Conservation (phyloP, 2,113 vertebrate species). For the Rhinogobius similis region DNA sequence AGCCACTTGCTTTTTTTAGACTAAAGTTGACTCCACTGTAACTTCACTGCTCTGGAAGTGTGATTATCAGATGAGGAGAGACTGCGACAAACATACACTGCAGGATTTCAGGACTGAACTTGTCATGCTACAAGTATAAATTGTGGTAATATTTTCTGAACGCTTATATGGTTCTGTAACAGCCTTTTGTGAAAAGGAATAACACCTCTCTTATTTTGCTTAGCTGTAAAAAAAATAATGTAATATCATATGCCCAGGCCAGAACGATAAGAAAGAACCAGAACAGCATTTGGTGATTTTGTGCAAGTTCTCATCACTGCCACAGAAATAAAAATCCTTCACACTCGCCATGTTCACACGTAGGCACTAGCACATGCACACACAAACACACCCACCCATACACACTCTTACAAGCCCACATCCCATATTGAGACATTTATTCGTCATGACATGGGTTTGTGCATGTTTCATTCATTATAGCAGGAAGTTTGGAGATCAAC, state of each 20-base stretch:
- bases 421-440: slow-evolving; percentile 57
- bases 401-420: slow-evolving; percentile 43
- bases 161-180: background rate
- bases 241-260: background rate
- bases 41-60: background rate
- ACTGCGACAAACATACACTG: background rate
- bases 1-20: background rate
- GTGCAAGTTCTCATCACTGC: slow-evolving; percentile 8
- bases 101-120: background rate
- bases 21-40: slow-evolving; percentile 12
- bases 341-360: slow-evolving; percentile 21
- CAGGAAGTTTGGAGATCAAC: slow-evolving; percentile 46
- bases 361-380: slow-evolving; percentile 40
- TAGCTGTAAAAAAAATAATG: background rate
- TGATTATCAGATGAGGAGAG: background rate
- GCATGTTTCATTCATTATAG: slow-evolving; percentile 49
- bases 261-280: background rate
- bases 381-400: slow-evolving; percentile 38
- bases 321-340: slow-evolving; percentile 21
- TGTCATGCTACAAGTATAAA: background rate
- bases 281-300: slow-evolving; percentile 10
- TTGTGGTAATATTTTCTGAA: background rate
- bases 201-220: background rate
- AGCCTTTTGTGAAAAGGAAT: background rate
- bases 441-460: slow-evolving; percentile 49